Conservation (phyloP, 2,113 vertebrate species). For the Mastomys coucha region DNA sequence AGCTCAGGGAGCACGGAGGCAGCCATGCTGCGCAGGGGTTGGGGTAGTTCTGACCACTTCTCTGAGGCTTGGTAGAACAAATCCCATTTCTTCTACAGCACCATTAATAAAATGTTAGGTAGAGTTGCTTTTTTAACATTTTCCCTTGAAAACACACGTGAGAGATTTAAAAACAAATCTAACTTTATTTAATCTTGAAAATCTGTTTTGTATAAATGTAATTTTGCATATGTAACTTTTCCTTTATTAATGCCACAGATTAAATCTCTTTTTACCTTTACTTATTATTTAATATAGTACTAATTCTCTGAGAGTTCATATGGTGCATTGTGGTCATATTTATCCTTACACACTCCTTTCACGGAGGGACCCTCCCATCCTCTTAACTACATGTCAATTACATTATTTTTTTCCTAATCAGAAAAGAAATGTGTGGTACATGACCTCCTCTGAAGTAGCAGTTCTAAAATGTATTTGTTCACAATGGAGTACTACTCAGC, state of each 20-base stretch:
- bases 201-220: not conserved
- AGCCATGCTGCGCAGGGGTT: not conserved
- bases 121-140: not conserved
- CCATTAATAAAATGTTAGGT: not conserved
- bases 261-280: not conserved
- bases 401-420: not conserved
- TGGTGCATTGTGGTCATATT: not conserved
- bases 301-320: not conserved
- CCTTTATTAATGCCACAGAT: not conserved
- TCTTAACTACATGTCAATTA: not conserved
- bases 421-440: not conserved
- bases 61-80: not conserved
- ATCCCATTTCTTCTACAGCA: not conserved
- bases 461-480: not conserved
- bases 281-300: not conserved
- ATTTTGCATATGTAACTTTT: constrained; percentile 4
- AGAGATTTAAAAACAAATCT: not conserved
- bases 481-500: too few relatives aligned
- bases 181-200: not conserved
- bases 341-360: fast-evolving
- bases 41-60: not conserved
- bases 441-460: not conserved
- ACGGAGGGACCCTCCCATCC: not conserved
- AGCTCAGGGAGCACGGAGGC: not conserved
- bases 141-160: not conserved